Percentiles rank a stretch among this genome's conserved stretches.
Evolutionary conservation across 2,113 vertebrate genomes (phyloP).

Genomic region (Telmatochromis sp.): DNA sequence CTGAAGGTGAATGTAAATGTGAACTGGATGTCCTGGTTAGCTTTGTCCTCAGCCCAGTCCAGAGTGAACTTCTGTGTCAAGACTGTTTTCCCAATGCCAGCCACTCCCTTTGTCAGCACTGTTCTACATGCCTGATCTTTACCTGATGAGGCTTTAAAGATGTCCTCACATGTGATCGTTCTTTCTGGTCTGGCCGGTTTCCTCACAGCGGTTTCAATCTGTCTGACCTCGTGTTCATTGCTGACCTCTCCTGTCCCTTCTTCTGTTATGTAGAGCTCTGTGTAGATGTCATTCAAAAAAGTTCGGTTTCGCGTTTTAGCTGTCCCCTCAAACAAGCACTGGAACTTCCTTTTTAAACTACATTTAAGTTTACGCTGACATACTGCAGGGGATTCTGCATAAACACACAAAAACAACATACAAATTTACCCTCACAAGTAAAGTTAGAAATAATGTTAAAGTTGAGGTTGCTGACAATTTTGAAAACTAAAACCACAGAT

Average conservation of each 20-base stretch:
- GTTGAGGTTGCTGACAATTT: neutral
- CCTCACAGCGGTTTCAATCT: neutral
- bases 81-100: neutral
- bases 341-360: neutral
- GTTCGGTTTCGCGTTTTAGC: neutral
- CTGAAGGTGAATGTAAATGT: neutral
- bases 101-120: neutral
- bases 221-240: constrained; percentile 8
- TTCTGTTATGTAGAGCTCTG: constrained; percentile 43
- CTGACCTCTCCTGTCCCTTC: neutral
- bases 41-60: neutral
- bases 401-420: neutral
- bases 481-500: neutral
- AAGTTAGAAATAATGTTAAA: neutral
- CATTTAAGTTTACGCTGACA: neutral
- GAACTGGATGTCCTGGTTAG: neutral
- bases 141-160: neutral
- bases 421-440: too few species aligned
- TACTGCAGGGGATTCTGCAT: neutral
- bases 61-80: neutral
- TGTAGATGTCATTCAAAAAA: constrained; percentile 19
- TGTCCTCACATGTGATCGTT: neutral
- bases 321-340: neutral
- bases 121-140: neutral
- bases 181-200: neutral